Evolutionary conservation across 2,797 vertebrate species (phyloP).

Genomic region (Coluber constrictor): DNA sequence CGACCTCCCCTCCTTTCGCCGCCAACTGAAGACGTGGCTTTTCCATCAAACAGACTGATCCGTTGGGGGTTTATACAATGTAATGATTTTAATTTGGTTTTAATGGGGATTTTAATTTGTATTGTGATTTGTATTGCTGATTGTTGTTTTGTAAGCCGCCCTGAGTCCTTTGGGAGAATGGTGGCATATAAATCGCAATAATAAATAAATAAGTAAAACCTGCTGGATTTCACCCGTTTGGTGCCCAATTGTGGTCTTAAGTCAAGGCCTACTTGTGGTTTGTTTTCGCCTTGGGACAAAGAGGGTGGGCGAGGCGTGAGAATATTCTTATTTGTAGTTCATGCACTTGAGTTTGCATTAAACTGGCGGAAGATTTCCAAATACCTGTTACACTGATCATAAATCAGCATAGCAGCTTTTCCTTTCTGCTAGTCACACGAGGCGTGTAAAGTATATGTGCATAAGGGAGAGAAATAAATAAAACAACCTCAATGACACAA

Average conservation of each 20-base stretch:
- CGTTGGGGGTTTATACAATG: no score
- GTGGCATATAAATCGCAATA: no score
- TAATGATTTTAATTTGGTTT: no score
- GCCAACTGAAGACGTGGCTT: no score
- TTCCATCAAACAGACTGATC: no score
- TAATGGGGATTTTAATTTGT: no score
- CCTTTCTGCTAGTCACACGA: neutral
- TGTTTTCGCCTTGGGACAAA: neutral
- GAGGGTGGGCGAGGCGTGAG: neutral
- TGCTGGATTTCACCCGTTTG: neutral
- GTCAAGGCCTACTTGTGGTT: neutral
- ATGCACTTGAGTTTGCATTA: neutral
- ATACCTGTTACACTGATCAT: neutral
- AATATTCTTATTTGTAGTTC: neutral
- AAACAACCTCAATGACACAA: neutral
- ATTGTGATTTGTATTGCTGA: no score
- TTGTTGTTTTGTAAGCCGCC: no score
- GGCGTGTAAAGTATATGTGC: neutral
- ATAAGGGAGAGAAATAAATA: neutral
- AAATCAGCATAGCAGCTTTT: neutral
- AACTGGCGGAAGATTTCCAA: neutral
- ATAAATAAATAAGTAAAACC: no score
- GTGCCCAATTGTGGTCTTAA: neutral
- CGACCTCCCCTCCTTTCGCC: no score
- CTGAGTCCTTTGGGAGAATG: no score